These are phyloP conservation scores for Eulemur coronatus DNA, from an alignment of 2,797 vertebrate genomes.

Conservation along the genomic window DNA sequence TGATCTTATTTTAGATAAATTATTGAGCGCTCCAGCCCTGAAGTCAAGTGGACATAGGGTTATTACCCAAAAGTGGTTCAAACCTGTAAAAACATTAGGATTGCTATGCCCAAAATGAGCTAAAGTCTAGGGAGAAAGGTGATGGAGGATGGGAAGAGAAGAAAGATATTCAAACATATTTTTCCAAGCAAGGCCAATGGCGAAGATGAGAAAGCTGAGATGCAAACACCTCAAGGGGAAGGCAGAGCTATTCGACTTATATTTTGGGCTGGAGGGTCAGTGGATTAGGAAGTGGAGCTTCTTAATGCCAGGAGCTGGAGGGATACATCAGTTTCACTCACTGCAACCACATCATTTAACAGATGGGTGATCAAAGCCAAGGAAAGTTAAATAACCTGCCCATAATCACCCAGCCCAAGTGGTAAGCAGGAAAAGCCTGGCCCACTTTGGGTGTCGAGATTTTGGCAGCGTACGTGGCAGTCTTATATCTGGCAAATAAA, in stretches of 20 bases:
- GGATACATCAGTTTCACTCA: background rate
- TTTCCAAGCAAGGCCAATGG: background rate
- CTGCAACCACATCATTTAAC: background rate
- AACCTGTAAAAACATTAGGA: background rate
- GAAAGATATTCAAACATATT: background rate
- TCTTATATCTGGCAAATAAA: background rate
- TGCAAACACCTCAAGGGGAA: background rate
- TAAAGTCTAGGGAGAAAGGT: background rate
- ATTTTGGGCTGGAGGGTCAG: background rate
- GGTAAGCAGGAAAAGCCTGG: constrained; percentile 1
- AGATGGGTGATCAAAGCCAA: background rate
- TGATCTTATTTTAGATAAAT: background rate
- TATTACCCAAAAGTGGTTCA: background rate
- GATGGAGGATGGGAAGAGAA: background rate
- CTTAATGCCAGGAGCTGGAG: background rate
- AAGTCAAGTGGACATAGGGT: background rate
- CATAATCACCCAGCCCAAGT: background rate
- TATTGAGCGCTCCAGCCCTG: background rate
- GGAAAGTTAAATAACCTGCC: background rate
- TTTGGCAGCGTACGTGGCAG: background rate
- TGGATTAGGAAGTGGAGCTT: background rate
- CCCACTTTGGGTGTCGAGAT: background rate
- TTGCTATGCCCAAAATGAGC: background rate
- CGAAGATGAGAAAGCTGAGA: background rate
- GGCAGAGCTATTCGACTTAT: background rate